Percentiles rank a stretch among this genome's conserved stretches.
These are phyloP conservation scores for Ctenosaura bakeri DNA, from an alignment of 2,797 vertebrate genomes.

Conservation along the genomic window DNA sequence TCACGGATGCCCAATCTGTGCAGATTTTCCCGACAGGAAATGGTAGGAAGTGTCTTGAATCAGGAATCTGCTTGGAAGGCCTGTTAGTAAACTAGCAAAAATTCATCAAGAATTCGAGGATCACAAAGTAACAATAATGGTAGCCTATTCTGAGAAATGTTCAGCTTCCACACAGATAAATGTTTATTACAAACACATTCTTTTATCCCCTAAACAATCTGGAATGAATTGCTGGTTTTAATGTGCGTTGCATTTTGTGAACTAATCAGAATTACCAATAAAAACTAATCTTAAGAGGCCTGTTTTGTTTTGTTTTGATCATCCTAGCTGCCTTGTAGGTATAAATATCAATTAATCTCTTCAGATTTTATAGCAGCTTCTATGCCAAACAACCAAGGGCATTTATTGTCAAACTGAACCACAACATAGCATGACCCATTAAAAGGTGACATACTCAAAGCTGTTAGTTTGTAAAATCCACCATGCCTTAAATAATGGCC, in stretches of 20 bases:
- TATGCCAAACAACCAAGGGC: background rate
- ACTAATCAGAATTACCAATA: background rate
- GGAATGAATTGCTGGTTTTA: background rate
- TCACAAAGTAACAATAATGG: background rate
- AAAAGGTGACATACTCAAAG: background rate
- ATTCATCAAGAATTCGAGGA: background rate
- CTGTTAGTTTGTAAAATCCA: constrained; percentile 2
- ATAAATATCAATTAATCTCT: constrained; percentile 27
- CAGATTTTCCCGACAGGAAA: background rate
- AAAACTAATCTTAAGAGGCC: background rate
- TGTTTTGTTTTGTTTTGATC: constrained; percentile 21
- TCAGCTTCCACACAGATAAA: background rate
- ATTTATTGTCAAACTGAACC: background rate
- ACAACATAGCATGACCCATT: background rate
- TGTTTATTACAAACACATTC: background rate
- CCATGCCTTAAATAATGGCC: background rate
- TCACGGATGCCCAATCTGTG: background rate
- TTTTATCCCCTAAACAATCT: background rate
- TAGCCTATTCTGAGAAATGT: background rate
- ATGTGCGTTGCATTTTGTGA: constrained; percentile 2
- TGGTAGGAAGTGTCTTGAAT: background rate
- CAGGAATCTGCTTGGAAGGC: background rate
- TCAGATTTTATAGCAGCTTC: constrained; percentile 6
- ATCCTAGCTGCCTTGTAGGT: constrained; percentile 15
- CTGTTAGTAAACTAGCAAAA: background rate